Conservation (phyloP, 1,140 invertebrate species). For the Trichonephila clavata region DNA sequence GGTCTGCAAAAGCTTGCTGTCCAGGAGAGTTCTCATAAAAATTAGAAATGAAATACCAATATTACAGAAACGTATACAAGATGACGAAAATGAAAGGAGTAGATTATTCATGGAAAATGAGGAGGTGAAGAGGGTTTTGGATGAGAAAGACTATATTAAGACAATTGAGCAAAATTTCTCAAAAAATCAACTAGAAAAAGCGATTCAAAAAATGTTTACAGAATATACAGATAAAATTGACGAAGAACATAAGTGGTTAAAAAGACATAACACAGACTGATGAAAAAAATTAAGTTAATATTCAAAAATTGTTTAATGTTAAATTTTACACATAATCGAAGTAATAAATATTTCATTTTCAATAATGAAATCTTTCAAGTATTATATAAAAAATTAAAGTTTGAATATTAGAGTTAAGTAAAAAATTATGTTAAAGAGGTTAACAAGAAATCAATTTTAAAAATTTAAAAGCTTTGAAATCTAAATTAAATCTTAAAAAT, state of each 20-base stretch:
- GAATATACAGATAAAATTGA: conserved; percentile 9
- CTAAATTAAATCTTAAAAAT: too few species aligned
- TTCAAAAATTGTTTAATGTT: too few species aligned
- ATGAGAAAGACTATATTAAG: conserved; percentile 4
- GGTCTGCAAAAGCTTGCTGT: conserved; percentile 23
- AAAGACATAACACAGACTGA: neutral
- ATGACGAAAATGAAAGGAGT: neutral
- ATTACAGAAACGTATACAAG: neutral
- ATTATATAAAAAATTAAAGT: too few species aligned
- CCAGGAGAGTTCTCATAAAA: neutral
- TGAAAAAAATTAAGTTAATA: neutral
- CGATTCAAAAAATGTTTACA: neutral
- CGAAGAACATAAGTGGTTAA: conserved; percentile 57
- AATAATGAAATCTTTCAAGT: too few species aligned
- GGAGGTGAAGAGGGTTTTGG: neutral
- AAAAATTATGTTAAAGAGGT: too few species aligned
- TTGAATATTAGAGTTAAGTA: too few species aligned
- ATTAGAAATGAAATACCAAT: neutral
- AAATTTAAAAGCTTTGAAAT: too few species aligned
- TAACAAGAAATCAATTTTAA: too few species aligned
- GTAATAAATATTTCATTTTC: too few species aligned
- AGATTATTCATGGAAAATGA: neutral
- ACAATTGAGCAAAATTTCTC: conserved; percentile 21
- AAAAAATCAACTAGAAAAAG: conserved; percentile 37
- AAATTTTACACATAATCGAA: too few species aligned